Evolutionary conservation across 2,797 vertebrate genomes (phyloP).

Genomic region (Muraenolepis orangiensis): DNA sequence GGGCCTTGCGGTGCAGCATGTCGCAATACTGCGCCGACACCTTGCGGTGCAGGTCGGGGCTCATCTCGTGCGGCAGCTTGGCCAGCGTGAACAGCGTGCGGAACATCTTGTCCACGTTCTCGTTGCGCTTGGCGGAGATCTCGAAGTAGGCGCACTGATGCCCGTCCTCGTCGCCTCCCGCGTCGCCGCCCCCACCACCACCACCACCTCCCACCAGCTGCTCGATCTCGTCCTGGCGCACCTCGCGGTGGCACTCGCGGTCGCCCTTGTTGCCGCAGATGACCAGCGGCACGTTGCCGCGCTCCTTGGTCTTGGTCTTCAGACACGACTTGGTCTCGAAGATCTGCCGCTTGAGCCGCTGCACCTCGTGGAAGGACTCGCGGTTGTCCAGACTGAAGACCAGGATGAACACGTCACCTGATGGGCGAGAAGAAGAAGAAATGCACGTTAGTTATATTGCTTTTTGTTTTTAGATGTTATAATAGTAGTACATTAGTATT

Average conservation of each 20-base stretch:
- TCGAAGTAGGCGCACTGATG: slow-evolving; percentile 92
- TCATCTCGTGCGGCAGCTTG: slow-evolving; percentile 95
- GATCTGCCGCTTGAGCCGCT: slow-evolving; percentile 92
- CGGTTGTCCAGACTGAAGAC: slow-evolving; percentile 96
- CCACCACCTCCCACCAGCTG: slow-evolving; percentile 85
- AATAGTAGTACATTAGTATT: too few relatives aligned
- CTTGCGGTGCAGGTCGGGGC: slow-evolving; percentile 92
- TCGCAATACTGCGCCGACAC: slow-evolving; percentile 92
- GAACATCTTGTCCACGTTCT: slow-evolving; percentile 95
- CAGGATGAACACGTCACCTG: slow-evolving; percentile 94
- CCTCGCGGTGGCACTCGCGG: slow-evolving; percentile 86
- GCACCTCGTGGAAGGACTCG: slow-evolving; percentile 95
- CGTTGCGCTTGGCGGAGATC: slow-evolving; percentile 95
- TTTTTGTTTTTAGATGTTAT: neutral
- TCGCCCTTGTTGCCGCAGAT: slow-evolving; percentile 97
- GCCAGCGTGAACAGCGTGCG: slow-evolving; percentile 90
- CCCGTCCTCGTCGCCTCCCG: slow-evolving; percentile 81
- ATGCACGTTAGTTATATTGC: neutral
- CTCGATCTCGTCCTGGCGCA: slow-evolving; percentile 86
- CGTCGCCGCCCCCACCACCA: too few relatives aligned
- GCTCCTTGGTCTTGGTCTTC: slow-evolving; percentile 93
- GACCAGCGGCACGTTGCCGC: slow-evolving; percentile 89
- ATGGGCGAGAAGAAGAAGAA: too few relatives aligned
- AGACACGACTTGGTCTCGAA: slow-evolving; percentile 94
- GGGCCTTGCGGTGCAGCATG: slow-evolving; percentile 83